Evolutionary conservation across 2,113 vertebrate species (phyloP).

Genomic region (Lycaon pictus): DNA sequence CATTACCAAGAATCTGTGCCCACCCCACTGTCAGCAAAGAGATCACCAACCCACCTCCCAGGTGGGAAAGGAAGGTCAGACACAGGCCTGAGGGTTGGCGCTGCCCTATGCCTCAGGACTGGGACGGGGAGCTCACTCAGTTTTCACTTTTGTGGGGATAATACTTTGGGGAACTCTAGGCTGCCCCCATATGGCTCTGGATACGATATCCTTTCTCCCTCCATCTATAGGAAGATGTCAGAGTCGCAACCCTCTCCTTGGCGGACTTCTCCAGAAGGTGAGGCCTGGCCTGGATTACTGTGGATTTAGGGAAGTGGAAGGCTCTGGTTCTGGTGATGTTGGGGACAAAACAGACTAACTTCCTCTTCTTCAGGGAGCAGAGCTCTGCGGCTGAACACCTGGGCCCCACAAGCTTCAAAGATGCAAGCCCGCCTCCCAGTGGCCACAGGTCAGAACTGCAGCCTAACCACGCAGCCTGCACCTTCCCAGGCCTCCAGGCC

Average conservation of each 20-base stretch:
- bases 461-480: background rate
- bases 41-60: background rate
- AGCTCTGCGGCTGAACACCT: background rate
- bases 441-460: background rate
- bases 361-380: background rate
- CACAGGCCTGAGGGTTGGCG: rapidly evolving
- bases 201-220: background rate
- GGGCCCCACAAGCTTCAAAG: background rate
- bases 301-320: background rate
- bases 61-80: background rate
- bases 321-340: background rate
- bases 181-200: too few species aligned
- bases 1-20: background rate
- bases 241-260: background rate
- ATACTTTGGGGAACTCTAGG: too few species aligned
- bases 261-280: background rate
- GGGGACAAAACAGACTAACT: background rate
- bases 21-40: background rate
- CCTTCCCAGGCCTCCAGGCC: background rate
- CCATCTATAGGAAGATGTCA: background rate
- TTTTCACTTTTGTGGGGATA: background rate
- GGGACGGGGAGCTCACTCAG: background rate
- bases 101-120: background rate
- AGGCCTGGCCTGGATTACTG: background rate
- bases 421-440: constrained; percentile 47